Evolutionary conservation across 2,113 vertebrate species (phyloP).

Genomic region (Neolamprologus sp.): DNA sequence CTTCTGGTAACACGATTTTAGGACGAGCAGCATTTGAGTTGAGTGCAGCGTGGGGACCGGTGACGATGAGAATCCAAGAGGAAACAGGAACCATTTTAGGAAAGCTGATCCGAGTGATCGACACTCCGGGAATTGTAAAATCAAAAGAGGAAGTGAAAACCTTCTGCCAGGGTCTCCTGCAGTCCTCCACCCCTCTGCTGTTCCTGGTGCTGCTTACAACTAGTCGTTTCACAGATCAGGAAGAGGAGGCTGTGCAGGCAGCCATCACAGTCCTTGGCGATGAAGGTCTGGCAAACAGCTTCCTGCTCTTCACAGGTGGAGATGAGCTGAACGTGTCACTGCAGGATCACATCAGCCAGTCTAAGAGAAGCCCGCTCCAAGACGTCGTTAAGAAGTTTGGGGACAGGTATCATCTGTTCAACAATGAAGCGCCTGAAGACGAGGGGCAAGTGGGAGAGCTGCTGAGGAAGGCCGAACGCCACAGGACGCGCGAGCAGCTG

Average conservation of each 20-base stretch:
- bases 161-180: background rate
- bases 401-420: background rate
- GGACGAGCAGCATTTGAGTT: accelerated
- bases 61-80: accelerated
- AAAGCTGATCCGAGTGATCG: background rate
- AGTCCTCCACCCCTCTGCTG: background rate
- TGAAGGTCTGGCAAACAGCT: background rate
- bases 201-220: background rate
- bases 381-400: background rate
- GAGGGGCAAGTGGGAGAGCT: background rate
- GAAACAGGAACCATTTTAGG: accelerated
- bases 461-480: accelerated
- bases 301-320: background rate
- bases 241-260: background rate
- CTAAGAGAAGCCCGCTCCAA: background rate
- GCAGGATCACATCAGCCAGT: background rate
- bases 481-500: accelerated
- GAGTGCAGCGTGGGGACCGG: accelerated
- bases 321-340: background rate
- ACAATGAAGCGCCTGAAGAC: background rate
- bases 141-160: background rate
- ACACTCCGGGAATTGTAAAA: background rate
- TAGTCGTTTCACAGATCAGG: background rate
- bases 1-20: background rate
- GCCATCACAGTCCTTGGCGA: background rate